A percentile compares a stretch with the other conserved stretches of the same genome.
These are phyloP conservation scores for Holothuria scabra DNA, from an alignment of 53 echinoderm and acorn worm genomes.

Conservation along the genomic window DNA sequence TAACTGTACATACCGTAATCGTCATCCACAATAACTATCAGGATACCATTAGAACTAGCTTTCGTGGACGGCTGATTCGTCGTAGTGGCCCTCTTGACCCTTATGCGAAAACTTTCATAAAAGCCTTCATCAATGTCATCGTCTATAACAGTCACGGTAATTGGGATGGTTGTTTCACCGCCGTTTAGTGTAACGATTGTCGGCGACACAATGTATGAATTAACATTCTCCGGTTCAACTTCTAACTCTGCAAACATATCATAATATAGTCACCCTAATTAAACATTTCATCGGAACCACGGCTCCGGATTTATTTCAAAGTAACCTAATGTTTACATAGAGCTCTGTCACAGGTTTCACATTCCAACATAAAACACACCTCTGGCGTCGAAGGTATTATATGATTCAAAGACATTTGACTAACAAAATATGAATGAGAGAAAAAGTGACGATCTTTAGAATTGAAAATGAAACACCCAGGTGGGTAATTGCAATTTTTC, in stretches of 20 bases:
- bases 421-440: no score
- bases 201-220: constrained; percentile 2
- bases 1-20: constrained; percentile 31
- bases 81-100: not conserved
- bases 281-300: no score
- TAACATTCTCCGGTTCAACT: not conserved
- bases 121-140: not conserved
- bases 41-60: not conserved
- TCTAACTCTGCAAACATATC: not conserved
- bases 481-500: no score
- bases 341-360: no score
- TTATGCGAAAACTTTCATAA: constrained; percentile 6
- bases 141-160: not conserved
- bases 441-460: no score
- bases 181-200: not conserved
- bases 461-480: no score
- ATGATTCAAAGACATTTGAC: no score
- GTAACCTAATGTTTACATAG: no score
- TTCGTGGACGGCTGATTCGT: not conserved
- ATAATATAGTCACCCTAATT: no score
- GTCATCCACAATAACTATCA: constrained; percentile 22
- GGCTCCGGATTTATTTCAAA: no score
- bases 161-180: not conserved
- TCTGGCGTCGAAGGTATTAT: no score
- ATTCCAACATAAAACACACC: no score